phyloP scores from a whole-genome alignment of 2,888 invertebrate genomes.

The Acanthosepion pharaonis region DNA sequence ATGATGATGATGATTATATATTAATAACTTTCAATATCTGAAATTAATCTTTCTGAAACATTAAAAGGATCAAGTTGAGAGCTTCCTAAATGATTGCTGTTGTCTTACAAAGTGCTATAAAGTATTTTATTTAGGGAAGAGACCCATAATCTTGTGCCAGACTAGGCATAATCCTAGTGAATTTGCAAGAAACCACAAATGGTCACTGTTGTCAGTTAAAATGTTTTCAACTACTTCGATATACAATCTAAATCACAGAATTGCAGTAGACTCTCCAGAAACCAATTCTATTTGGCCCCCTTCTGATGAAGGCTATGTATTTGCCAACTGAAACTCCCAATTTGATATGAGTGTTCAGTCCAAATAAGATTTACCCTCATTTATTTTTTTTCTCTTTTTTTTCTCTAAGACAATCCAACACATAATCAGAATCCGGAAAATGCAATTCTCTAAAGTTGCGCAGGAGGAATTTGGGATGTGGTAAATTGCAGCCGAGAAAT shows the following conservation, averaged over 20 bases:
- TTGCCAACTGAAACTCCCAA: neutral
- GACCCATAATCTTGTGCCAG: neutral
- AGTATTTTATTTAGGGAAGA: no score
- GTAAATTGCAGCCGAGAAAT: constrained; percentile 21
- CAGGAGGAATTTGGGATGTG: neutral
- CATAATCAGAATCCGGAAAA: neutral
- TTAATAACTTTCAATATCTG: no score
- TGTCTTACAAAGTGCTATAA: no score
- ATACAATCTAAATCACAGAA: neutral
- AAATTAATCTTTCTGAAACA: no score
- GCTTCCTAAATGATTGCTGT: no score
- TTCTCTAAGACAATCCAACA: neutral
- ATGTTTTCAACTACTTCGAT: neutral
- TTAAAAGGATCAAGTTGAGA: no score
- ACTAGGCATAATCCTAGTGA: neutral
- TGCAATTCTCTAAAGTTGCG: constrained; percentile 12
- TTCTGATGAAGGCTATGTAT: neutral
- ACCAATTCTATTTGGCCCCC: neutral
- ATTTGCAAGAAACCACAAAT: neutral
- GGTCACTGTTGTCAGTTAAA: neutral
- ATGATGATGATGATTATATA: no score
- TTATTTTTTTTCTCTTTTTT: neutral
- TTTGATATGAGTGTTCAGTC: neutral
- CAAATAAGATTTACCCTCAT: neutral
- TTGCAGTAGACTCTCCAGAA: constrained; percentile 15